Evolutionary conservation across 2,888 invertebrate species (phyloP).

Genomic region (Nemurella pictetii): DNA sequence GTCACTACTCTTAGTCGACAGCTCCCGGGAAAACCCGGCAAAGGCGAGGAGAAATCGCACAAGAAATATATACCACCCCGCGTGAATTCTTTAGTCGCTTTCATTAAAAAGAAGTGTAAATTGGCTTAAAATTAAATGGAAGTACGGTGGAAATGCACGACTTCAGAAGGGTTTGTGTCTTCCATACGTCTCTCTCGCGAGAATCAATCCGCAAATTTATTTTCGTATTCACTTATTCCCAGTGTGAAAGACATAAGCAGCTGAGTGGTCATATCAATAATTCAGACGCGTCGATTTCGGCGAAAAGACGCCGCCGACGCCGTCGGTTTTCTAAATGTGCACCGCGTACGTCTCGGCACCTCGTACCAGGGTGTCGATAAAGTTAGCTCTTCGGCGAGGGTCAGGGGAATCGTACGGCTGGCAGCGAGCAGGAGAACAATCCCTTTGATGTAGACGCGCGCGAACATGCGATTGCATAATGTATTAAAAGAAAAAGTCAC

Average conservation of each 20-base stretch:
- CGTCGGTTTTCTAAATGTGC: slow-evolving; percentile 13
- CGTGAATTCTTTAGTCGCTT: background rate
- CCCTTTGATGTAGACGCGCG: slow-evolving; percentile 15
- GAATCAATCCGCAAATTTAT: background rate
- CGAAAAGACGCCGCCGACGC: background rate
- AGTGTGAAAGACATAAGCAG: background rate
- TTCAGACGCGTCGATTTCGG: slow-evolving; percentile 2
- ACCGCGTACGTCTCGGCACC: slow-evolving; percentile 15
- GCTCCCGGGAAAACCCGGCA: background rate
- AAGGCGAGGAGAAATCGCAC: background rate
- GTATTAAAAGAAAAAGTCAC: slow-evolving; percentile 7
- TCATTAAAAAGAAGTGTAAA: background rate
- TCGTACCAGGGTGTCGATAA: background rate
- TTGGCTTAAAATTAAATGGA: background rate
- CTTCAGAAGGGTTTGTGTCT: background rate
- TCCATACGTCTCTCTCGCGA: background rate
- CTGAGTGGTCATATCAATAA: slow-evolving; percentile 16
- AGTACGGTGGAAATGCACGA: background rate
- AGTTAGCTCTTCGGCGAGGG: slow-evolving; percentile 11
- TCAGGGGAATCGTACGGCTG: background rate
- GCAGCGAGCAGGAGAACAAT: background rate
- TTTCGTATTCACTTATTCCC: background rate
- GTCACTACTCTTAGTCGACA: background rate
- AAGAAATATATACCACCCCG: background rate
- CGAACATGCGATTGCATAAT: slow-evolving; percentile 8